Conservation (phyloP, 1,140 invertebrate genomes). For the Trissolcus basalis region DNA sequence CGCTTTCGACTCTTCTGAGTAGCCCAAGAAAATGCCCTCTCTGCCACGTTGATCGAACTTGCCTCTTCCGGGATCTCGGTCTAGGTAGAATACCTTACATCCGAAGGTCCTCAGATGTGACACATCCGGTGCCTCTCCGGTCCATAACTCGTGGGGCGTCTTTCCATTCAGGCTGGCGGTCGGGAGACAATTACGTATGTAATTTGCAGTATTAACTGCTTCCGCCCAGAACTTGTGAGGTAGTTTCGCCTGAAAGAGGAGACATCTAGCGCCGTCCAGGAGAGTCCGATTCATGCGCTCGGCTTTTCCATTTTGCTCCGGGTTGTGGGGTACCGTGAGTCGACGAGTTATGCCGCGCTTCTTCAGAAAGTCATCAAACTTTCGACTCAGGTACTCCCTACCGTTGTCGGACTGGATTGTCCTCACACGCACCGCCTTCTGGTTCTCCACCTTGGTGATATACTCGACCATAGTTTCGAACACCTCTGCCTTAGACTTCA, state of each 20-base stretch:
- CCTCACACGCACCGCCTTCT: constrained; percentile 59
- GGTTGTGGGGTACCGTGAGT: constrained; percentile 59
- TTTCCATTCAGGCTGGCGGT: neutral
- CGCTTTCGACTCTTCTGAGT: constrained; percentile 5
- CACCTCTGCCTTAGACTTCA: constrained; percentile 69
- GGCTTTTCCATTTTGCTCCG: constrained; percentile 67
- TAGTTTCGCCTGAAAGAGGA: constrained; percentile 66
- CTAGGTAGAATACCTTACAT: neutral
- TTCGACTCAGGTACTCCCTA: constrained; percentile 65
- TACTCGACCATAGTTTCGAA: constrained; percentile 58
- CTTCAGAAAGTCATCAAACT: constrained; percentile 62
- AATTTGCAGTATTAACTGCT: constrained; percentile 3
- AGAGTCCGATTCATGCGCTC: constrained; percentile 69
- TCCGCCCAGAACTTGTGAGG: constrained; percentile 32
- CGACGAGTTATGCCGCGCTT: constrained; percentile 63
- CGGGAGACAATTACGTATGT: constrained; percentile 1
- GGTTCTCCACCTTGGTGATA: constrained; percentile 58
- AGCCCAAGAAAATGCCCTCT: constrained; percentile 6
- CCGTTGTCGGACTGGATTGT: constrained; percentile 71
- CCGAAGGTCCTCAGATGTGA: constrained; percentile 4
- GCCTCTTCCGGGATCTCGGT: neutral
- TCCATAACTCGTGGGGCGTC: constrained; percentile 8
- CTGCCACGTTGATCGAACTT: constrained; percentile 4
- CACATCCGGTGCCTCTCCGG: constrained; percentile 1
- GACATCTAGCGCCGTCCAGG: constrained; percentile 66